Base-by-base conservation (phyloP, 2,797 vertebrate genomes). In the Lagorchestes hirsutus region DNA sequence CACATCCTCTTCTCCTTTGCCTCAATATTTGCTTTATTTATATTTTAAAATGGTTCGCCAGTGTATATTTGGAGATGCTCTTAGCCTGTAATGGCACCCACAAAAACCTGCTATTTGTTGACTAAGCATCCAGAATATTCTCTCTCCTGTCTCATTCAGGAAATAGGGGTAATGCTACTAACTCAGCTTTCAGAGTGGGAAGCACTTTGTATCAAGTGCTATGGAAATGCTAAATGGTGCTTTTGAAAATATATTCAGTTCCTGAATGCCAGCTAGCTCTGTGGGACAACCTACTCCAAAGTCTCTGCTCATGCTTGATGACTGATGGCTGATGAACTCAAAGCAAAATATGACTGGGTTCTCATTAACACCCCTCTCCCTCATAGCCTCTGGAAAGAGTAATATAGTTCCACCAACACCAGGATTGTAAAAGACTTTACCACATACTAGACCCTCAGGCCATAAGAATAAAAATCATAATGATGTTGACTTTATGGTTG, bases 131-230 rank as follows among this genome's bases (percentile, higher is more conserved):
- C 46, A 54, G 50, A 90, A 18, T 34, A 92, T 55, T 90, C 54
- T 22, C 24, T 93, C 55, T 54, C 55, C 55, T 91, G 87, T 91
- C 52, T 95, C 93, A 55, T 90, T 96, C 95, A 96, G 96, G 92
- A 93, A 95, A 90, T 55, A 13, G 54, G 54, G 14, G 54, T 92
- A 57, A 92, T 94, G 29, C 46, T 57, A 57, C 56, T 34, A 67
- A 28, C 54, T 67, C 58, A 58, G 29, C 50, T 82, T 16, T 59
- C 55, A 62, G 55, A 92, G n/a, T 28, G 29, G 91, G 55, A 94
- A 93, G 24, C 29, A 56, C 34, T 93, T 95, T 55, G 74, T n/a
- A 93, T 55, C 50, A 91, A 96, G 93, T 91, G 11, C 62, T 31
- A n/a, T 14, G 14, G 74, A 94, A n/a, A n/a, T 52, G 31, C 46